Conservation (phyloP, 2,797 vertebrate species). For the Salmo trutta region DNA sequence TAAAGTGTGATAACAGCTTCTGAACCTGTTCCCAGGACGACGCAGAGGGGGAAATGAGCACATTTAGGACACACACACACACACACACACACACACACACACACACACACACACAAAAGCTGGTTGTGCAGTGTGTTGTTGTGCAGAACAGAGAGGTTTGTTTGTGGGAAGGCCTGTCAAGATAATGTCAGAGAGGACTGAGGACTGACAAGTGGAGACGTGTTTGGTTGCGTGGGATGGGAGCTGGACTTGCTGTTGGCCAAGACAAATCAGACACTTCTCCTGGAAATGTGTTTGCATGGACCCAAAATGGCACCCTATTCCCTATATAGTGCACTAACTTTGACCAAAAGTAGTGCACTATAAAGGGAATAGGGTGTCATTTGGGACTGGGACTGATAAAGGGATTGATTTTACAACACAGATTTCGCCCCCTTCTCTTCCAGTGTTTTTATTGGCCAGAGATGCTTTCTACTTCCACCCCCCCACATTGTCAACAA, state of each 20-base stretch:
- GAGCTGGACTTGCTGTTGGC: background rate
- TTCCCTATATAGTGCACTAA: too few relatives aligned
- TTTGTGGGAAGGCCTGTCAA: background rate
- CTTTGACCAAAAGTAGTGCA: background rate
- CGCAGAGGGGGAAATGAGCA: too few relatives aligned
- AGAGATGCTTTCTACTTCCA: background rate
- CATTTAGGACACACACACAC: too few relatives aligned
- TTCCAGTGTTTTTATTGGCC: background rate
- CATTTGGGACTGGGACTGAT: background rate
- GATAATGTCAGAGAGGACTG: background rate
- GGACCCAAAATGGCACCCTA: too few relatives aligned
- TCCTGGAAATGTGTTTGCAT: background rate
- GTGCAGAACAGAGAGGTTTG: background rate
- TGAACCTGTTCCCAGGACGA: background rate
- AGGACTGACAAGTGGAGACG: too few relatives aligned
- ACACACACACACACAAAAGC: too few relatives aligned
- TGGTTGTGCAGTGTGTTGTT: background rate
- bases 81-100: too few relatives aligned
- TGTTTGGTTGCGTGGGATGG: background rate
- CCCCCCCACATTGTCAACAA: background rate
- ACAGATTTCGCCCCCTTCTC: background rate
- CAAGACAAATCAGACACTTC: background rate
- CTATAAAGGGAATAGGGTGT: background rate
- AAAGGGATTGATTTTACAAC: background rate
- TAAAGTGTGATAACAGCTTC: conserved; percentile 1